Evolutionary conservation across 2,888 invertebrate species (phyloP).

Genomic region (Eilema sororculum): DNA sequence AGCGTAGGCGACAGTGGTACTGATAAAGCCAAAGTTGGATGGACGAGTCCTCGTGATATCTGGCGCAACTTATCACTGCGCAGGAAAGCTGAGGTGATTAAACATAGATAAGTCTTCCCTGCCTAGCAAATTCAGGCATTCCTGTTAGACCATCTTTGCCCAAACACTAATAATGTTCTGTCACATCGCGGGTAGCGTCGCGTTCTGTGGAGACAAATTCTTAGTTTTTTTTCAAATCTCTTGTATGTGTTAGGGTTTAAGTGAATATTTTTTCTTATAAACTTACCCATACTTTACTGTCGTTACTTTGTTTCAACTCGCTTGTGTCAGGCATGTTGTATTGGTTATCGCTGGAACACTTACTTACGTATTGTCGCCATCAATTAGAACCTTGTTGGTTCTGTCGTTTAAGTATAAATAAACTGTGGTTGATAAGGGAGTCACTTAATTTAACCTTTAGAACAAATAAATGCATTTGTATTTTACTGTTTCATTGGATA

Average conservation of each 20-base stretch:
- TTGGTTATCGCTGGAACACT: constrained; percentile 33
- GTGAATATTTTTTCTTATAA: background rate
- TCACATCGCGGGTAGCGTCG: background rate
- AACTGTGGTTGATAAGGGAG: constrained; percentile 50
- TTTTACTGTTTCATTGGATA: constrained; percentile 21
- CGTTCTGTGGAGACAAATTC: background rate
- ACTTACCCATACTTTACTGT: background rate
- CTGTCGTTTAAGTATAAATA: constrained; percentile 46
- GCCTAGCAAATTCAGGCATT: background rate
- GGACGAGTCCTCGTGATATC: constrained; percentile 83
- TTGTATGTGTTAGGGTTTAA: too few species aligned
- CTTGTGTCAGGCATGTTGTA: background rate
- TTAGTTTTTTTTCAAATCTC: too few species aligned
- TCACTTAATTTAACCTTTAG: constrained; percentile 48
- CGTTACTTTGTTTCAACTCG: constrained; percentile 11
- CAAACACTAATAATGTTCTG: background rate
- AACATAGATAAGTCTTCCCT: background rate
- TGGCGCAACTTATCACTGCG: constrained; percentile 83
- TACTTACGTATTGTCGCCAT: constrained; percentile 41
- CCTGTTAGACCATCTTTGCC: background rate
- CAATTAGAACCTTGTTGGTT: constrained; percentile 46
- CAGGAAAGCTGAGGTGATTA: constrained; percentile 80
- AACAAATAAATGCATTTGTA: constrained; percentile 44
- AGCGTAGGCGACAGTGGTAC: constrained; percentile 76
- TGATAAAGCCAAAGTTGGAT: constrained; percentile 81